Conservation (phyloP, 2,113 vertebrate genomes). For the Pristiophorus japonicus region DNA sequence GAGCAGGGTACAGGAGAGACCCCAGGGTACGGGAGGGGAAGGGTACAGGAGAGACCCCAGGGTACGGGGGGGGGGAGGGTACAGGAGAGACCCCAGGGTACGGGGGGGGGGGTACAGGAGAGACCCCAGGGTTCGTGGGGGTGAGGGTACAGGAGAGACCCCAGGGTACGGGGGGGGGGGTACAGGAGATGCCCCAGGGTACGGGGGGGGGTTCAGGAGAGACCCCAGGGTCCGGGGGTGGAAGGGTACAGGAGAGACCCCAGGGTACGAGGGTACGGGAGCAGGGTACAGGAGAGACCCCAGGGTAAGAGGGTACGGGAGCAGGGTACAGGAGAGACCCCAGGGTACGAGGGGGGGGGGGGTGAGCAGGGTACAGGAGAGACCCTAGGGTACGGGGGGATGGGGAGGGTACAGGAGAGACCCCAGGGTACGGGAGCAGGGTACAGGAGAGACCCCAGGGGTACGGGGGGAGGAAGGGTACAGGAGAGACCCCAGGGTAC, state of each 20-base stretch:
- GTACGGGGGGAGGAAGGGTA: neutral
- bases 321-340: too few relatives aligned
- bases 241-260: too few relatives aligned
- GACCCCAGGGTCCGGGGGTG: too few relatives aligned
- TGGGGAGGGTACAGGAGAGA: neutral
- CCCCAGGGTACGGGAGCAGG: neutral
- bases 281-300: too few relatives aligned
- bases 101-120: neutral
- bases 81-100: neutral
- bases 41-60: too few relatives aligned
- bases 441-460: neutral
- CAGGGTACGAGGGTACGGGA: too few relatives aligned
- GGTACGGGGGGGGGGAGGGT: neutral
- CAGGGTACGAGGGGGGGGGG: too few relatives aligned
- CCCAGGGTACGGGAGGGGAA: too few relatives aligned
- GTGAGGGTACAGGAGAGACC: neutral
- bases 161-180: neutral
- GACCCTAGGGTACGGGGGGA: too few relatives aligned
- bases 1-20: neutral
- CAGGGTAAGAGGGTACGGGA: too few relatives aligned
- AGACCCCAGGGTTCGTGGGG: neutral
- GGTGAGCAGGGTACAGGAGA: neutral
- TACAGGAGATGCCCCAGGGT: neutral
- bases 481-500: neutral
- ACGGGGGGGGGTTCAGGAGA: neutral